These are phyloP conservation scores for Antennarius maculatus DNA, from an alignment of 2,797 vertebrate species.

Conservation along the genomic window DNA sequence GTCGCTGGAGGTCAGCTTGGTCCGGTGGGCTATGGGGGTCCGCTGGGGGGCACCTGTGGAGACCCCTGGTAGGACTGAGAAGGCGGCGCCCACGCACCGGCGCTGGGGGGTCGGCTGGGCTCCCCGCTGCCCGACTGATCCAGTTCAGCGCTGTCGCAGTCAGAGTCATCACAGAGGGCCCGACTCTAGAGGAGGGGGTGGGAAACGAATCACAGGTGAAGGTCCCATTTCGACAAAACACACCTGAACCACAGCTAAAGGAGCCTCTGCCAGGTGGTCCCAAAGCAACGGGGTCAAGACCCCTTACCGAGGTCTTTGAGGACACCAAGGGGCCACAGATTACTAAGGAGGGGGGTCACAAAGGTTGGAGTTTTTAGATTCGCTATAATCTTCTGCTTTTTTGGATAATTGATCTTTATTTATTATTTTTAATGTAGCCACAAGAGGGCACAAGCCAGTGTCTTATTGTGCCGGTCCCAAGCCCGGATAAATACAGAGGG, in stretches of 20 bases:
- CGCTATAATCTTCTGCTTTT: neutral
- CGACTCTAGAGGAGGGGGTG: constrained; percentile 66
- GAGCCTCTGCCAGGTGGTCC: no score
- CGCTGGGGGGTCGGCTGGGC: constrained; percentile 86
- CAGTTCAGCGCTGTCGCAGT: constrained; percentile 92
- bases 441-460: no score
- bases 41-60: constrained; percentile 63
- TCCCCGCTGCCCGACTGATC: constrained; percentile 91
- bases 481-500: no score
- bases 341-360: no score
- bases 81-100: constrained; percentile 79
- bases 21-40: constrained; percentile 66
- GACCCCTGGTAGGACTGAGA: constrained; percentile 67
- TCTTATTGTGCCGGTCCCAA: no score
- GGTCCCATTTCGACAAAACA: neutral
- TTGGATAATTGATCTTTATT: no score
- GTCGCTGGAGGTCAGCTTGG: constrained; percentile 50
- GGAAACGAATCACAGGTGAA: neutral
- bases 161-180: constrained; percentile 88
- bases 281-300: no score
- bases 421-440: no score
- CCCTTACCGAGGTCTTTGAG: no score
- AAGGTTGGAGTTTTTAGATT: no score
- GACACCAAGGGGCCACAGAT: no score
- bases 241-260: no score